Percentiles rank a stretch among this genome's conserved stretches.
These are phyloP conservation scores for Cabera pusaria DNA, from an alignment of 2,888 invertebrate species.

Conservation along the genomic window DNA sequence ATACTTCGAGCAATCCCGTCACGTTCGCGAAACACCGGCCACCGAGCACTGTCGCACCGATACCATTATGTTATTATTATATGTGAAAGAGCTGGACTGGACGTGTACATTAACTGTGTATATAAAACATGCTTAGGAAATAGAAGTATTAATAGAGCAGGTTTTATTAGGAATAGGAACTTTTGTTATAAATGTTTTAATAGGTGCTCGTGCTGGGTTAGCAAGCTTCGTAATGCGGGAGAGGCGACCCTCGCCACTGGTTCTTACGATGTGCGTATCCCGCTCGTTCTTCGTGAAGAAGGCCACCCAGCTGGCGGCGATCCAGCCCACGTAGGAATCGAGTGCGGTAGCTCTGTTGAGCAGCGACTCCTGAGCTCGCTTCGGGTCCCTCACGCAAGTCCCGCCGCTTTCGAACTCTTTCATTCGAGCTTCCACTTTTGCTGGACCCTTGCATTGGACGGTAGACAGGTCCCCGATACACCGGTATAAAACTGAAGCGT, in stretches of 20 bases:
- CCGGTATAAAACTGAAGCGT: constrained; percentile 72
- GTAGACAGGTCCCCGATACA: constrained; percentile 78
- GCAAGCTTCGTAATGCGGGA: constrained; percentile 6
- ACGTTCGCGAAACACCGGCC: constrained; percentile 66
- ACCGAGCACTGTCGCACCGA: constrained; percentile 60
- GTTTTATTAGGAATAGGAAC: too few species aligned
- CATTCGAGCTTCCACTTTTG: constrained; percentile 43
- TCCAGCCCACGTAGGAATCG: constrained; percentile 74
- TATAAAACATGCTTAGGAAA: too few species aligned
- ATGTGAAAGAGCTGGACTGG: constrained; percentile 19
- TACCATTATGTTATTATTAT: constrained; percentile 34
- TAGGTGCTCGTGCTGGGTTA: constrained; percentile 8
- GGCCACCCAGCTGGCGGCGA: constrained; percentile 71
- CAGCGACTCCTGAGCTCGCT: constrained; percentile 60
- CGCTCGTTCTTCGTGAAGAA: constrained; percentile 67
- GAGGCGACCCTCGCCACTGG: not conserved
- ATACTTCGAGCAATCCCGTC: constrained; percentile 42
- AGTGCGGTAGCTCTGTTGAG: constrained; percentile 67
- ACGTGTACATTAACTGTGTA: constrained; percentile 12
- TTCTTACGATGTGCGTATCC: constrained; percentile 69
- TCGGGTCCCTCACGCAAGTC: constrained; percentile 60
- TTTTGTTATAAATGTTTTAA: constrained; percentile 3
- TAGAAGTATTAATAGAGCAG: too few species aligned
- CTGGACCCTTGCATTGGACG: constrained; percentile 60
- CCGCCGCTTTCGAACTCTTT: constrained; percentile 40